Base-by-base conservation (phyloP, 2,113 vertebrate genomes). In the Scartelaos histophorus region DNA sequence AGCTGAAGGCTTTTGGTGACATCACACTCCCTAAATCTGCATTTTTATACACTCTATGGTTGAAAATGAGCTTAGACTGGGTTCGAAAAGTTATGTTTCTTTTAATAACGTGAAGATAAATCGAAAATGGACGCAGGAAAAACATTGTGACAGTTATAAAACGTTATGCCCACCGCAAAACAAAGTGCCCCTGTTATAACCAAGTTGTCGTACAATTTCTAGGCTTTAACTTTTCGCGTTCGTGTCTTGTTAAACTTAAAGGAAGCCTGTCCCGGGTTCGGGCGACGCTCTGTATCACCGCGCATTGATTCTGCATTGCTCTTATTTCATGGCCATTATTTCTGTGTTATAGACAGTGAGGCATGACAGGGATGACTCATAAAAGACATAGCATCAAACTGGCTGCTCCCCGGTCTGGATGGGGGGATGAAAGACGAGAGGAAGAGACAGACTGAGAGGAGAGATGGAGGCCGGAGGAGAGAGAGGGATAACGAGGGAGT, bases 351-450 rank as follows among this genome's bases (percentile, higher is more conserved):
- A 43, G 54, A 56, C 54, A 3, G 73, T 34, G 67, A 54, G 49
- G 70, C 67, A 76, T 61, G 76, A 73, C 81, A 57, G 65, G 64
- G 74, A 70, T 78, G 74, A 84, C 78, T 87, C 81, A 76, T 70
- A 78, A 34, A 83, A 60, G 71, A 68, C 62, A 51, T 60, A 73
- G 65, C 70, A 79, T 61, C 74, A 69, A 79, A 65, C 79, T 62
- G 43, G 5, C 74, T 79, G 69, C 75, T 87, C 75, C 24, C 66
- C 34, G 70, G 38, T 43, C 35, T 58, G 65, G 65, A 66, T 58
- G 65, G 46, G 49, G 38, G 65, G 45, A 5, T 67, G 69, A 38
- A n/a, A 78, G 53, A 79, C 81, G 86, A 85, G 85, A 73, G 80
- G 81, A 82, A 78, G 51, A 34, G 60, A 49, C 54, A 22, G 67